Evolutionary conservation across 2,113 vertebrate species (phyloP).

Genomic region (Oplegnathus fasciatus): DNA sequence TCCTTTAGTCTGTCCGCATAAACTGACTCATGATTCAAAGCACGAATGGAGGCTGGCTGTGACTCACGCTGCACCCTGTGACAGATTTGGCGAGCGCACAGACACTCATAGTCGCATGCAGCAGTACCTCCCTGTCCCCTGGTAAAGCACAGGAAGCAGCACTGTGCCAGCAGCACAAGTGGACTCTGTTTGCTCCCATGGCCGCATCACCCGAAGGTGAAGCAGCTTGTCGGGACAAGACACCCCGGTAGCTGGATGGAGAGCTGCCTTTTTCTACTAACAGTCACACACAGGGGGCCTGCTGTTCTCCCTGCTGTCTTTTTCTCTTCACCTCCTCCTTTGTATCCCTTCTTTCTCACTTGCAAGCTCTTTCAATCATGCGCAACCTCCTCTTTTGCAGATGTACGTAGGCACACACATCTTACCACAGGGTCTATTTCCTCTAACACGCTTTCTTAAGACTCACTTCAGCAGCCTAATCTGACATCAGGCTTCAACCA

Average conservation of each 20-base stretch:
- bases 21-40: constrained; percentile 74
- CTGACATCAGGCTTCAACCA: constrained; percentile 25
- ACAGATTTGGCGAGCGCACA: constrained; percentile 64
- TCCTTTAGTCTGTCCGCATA: constrained; percentile 64
- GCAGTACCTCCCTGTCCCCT: constrained; percentile 2
- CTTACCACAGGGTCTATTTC: constrained; percentile 1
- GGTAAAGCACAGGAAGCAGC: constrained; percentile 58
- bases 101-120: constrained; percentile 46
- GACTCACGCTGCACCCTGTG: constrained; percentile 67
- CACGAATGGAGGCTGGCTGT: constrained; percentile 60
- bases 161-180: constrained; percentile 52
- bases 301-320: constrained; percentile 39
- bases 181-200: constrained; percentile 54
- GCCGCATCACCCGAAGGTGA: constrained; percentile 53
- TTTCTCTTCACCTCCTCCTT: not conserved
- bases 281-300: constrained; percentile 38
- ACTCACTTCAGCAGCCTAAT: constrained; percentile 31
- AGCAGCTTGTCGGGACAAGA: constrained; percentile 58
- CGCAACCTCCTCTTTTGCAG: constrained; percentile 23
- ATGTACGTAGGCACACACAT: not conserved
- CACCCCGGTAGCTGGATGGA: constrained; percentile 40
- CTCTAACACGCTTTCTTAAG: not conserved
- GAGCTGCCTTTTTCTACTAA: constrained; percentile 36
- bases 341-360: constrained; percentile 25
- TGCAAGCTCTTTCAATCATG: not conserved